These are phyloP conservation scores for Rhaphigaster nebulosa DNA, from an alignment of 2,888 invertebrate species.

Conservation along the genomic window DNA sequence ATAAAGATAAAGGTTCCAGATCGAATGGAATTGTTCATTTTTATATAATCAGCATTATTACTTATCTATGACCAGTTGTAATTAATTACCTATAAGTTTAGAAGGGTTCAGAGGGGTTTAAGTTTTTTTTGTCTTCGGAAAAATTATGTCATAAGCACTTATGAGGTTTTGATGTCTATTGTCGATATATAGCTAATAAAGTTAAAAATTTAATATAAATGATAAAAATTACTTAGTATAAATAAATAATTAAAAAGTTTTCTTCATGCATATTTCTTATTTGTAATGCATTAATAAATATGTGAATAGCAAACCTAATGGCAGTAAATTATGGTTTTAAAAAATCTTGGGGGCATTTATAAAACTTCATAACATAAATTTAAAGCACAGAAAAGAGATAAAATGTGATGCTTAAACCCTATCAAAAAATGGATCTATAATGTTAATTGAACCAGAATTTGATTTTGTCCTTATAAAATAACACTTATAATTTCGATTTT, in stretches of 20 bases:
- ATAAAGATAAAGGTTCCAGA: too few species aligned
- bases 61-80: too few species aligned
- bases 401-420: neutral
- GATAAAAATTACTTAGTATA: neutral
- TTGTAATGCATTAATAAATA: neutral
- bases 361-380: neutral
- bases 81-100: too few species aligned
- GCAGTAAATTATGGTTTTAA: neutral
- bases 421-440: neutral
- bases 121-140: too few species aligned
- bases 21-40: too few species aligned
- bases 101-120: too few species aligned
- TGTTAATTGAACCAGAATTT: neutral
- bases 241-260: neutral
- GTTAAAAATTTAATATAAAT: neutral
- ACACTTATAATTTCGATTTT: constrained; percentile 3
- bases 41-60: too few species aligned
- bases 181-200: neutral
- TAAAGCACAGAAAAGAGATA: neutral
- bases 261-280: neutral
- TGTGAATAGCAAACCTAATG: neutral
- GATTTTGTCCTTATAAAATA: neutral
- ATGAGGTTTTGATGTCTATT: too few species aligned
- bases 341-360: neutral
- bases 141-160: too few species aligned